Base-by-base conservation (phyloP, 2,113 vertebrate genomes). In the Uria lomvia region DNA sequence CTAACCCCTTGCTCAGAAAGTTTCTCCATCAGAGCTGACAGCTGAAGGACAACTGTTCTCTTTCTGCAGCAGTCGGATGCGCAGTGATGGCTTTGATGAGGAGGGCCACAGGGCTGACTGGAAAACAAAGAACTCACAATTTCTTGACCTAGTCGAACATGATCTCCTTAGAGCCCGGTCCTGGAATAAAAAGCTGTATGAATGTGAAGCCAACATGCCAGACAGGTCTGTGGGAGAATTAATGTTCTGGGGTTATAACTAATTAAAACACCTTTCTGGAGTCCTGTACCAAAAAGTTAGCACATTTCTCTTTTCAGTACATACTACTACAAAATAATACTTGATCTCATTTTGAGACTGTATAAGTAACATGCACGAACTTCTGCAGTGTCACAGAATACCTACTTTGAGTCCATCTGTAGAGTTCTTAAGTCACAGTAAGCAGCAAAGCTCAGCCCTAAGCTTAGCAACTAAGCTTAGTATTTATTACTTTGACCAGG, bases 121-220 rank as follows among this genome's bases (percentile, higher is more conserved):
- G 91, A 98, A 89, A 72, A 40, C 96, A 47, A 98, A 95, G 92
- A 97, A 90, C 85, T 66, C 97, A 0, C 97, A 97, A 17, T 91
- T 98, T 73, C 97, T 98, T 11, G 95, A 96, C 56, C 90, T 96
- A 19, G 96, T 98, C 0, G 98, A 98, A 90, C 98, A 99, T 10
- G 99, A 99, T 75, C 98, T 99, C 74, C 98, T 98, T 75, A 98
- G 99, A 75, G 97, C 98, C 58, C 98, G 98, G 34, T 99, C 99
- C 93, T 99, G 99, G 99, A 99, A 99, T 40, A 99, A 98, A 90
- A 99, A 99, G 94, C 98, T 99, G 20, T 99, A 99, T 65, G 98
- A 99, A 43, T 99, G 99, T 97, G 99, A 99, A 98, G 98, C 99
- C 92, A 98, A 98, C 71, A 98, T 99, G 98, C 98, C 99, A 53